A percentile compares a stretch with the other conserved stretches of the same genome.
Evolutionary conservation across 2,888 invertebrate species (phyloP).

Genomic region (Aricia artaxerxes): DNA sequence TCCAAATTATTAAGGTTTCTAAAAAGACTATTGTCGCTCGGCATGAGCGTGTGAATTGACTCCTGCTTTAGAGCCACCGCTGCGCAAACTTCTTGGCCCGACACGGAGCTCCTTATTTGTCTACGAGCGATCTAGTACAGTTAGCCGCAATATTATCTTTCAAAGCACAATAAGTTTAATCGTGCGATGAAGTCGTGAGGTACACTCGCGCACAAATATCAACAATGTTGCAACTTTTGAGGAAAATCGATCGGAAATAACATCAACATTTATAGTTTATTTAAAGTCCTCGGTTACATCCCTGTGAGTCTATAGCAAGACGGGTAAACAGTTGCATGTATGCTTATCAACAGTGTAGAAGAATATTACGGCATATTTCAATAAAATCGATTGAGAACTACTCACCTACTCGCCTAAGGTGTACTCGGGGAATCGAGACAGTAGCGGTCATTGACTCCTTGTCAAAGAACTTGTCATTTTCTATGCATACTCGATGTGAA

Average conservation of each 20-base stretch:
- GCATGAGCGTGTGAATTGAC: background rate
- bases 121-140: constrained; percentile 69
- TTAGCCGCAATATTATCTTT: constrained; percentile 70
- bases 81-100: constrained; percentile 38
- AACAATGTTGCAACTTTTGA: constrained; percentile 23
- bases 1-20: no score
- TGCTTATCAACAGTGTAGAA: no score
- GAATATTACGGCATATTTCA: no score
- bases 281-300: no score
- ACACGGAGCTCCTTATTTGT: constrained; percentile 67
- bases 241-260: constrained; percentile 7
- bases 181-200: constrained; percentile 72
- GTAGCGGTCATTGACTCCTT: no score
- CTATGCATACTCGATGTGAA: no score
- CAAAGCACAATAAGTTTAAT: constrained; percentile 66
- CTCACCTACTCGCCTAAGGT: no score
- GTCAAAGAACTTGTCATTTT: no score
- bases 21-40: background rate
- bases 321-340: no score
- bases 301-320: no score
- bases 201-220: constrained; percentile 36
- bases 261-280: background rate
- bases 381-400: no score
- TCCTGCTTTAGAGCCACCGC: background rate
- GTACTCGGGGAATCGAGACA: no score